Percentiles rank a stretch among this genome's conserved stretches.
phyloP scores from a whole-genome alignment of 2,113 vertebrate genomes.

The Australoheros scitulus region DNA sequence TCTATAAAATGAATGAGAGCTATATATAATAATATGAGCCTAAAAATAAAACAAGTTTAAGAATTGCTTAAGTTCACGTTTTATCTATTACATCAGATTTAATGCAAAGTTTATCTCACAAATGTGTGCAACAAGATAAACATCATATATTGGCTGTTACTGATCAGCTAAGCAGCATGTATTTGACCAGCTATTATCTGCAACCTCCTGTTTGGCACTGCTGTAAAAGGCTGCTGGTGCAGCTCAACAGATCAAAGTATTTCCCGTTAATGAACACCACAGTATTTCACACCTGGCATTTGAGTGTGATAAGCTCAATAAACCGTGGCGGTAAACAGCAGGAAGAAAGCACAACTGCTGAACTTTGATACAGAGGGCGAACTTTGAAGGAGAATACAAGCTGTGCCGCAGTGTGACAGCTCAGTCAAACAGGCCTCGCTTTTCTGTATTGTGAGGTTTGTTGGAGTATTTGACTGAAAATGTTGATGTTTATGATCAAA shows the following conservation, averaged over 20 bases:
- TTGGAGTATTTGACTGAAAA: background rate
- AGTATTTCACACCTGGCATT: conserved; percentile 39
- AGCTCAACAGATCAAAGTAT: conserved; percentile 28
- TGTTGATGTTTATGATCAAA: background rate
- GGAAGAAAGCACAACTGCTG: conserved; percentile 20
- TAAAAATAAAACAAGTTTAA: background rate
- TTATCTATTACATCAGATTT: background rate
- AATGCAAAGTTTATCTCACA: background rate
- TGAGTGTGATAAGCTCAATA: conserved; percentile 13
- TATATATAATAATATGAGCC: background rate
- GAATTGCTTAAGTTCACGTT: background rate
- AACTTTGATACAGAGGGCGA: conserved; percentile 33
- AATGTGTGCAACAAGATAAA: background rate
- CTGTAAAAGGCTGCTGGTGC: conserved; percentile 12
- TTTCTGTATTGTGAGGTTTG: background rate
- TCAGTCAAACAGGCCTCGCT: conserved; percentile 5
- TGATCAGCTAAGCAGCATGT: background rate
- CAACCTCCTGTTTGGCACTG: conserved; percentile 1
- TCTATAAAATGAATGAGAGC: background rate
- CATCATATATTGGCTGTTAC: background rate
- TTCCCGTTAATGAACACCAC: conserved; percentile 38
- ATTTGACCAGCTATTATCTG: background rate
- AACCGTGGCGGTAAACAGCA: conserved; percentile 8
- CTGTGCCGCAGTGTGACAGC: background rate
- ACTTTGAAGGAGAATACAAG: background rate